Conservation (phyloP, 2,797 vertebrate genomes). For the Calcarius lapponicus region DNA sequence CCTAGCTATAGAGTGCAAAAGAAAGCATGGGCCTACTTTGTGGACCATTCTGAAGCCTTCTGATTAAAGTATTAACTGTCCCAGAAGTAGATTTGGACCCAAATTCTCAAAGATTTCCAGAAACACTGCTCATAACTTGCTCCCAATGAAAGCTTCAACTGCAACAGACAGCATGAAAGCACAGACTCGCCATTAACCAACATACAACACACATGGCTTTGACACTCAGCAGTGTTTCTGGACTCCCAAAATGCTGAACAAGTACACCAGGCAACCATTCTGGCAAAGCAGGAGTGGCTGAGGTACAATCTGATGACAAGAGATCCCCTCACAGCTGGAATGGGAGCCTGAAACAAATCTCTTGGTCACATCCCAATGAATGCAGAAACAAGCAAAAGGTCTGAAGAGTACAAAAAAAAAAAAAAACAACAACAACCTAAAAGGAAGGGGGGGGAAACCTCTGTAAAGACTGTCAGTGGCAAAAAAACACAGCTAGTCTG, state of each 20-base stretch:
- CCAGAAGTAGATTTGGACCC: not conserved
- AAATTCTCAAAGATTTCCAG: not conserved
- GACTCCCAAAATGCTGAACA: not conserved
- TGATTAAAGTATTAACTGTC: not conserved
- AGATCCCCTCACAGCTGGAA: not conserved
- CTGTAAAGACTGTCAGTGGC: not conserved
- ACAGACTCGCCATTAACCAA: not conserved
- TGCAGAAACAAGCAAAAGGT: not conserved
- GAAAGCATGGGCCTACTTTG: not conserved
- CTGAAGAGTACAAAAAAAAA: not conserved
- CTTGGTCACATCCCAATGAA: not conserved
- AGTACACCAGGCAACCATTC: not conserved
- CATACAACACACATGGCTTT: not conserved
- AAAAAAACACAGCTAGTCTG: not conserved
- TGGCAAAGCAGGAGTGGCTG: not conserved
- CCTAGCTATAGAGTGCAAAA: not conserved
- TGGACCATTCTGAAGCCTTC: not conserved
- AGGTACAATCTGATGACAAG: not conserved
- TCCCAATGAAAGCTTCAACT: not conserved
- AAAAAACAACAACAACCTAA: not conserved
- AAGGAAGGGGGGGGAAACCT: accelerated
- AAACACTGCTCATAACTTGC: not conserved
- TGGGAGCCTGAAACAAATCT: not conserved
- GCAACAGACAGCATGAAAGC: not conserved
- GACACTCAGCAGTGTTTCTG: not conserved